These are phyloP conservation scores for Erebia epiphron DNA, from an alignment of 2,888 invertebrate species.

Conservation along the genomic window DNA sequence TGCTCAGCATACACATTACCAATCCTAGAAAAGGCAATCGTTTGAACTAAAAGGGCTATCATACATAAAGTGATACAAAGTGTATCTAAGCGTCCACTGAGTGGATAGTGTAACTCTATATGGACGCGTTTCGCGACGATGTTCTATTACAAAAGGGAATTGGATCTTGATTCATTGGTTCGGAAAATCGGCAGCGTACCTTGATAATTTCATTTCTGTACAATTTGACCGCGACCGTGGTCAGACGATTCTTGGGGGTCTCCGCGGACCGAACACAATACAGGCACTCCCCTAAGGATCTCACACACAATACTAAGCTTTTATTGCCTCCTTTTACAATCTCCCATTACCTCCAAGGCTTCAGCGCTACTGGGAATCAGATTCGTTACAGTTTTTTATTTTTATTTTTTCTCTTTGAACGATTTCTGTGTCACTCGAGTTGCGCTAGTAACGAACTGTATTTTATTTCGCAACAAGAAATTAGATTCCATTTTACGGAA, in stretches of 20 bases:
- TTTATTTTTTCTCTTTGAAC: constrained; percentile 62
- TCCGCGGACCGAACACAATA: constrained; percentile 77
- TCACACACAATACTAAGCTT: constrained; percentile 81
- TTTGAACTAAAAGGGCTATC: constrained; percentile 43
- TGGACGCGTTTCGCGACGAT: constrained; percentile 79
- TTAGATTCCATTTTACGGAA: constrained; percentile 33
- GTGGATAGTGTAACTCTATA: constrained; percentile 77
- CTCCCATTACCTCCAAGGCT: constrained; percentile 80
- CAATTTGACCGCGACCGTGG: constrained; percentile 82
- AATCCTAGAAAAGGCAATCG: constrained; percentile 34
- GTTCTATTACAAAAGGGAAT: constrained; percentile 84
- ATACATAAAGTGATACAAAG: constrained; percentile 63
- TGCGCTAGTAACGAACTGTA: constrained; percentile 52
- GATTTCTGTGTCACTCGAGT: constrained; percentile 68
- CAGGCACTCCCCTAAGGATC: constrained; percentile 76
- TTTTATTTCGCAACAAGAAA: constrained; percentile 44
- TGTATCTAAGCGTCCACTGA: constrained; percentile 70
- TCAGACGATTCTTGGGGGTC: constrained; percentile 79
- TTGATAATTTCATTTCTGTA: constrained; percentile 84
- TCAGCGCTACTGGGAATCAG: constrained; percentile 76
- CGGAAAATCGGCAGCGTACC: constrained; percentile 83
- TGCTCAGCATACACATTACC: constrained; percentile 5
- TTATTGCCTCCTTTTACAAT: constrained; percentile 83
- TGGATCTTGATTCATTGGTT: constrained; percentile 84
- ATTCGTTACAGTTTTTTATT: constrained; percentile 74